Evolutionary conservation across 2,888 invertebrate species (phyloP).

Genomic region (Protophormia terraenovae): DNA sequence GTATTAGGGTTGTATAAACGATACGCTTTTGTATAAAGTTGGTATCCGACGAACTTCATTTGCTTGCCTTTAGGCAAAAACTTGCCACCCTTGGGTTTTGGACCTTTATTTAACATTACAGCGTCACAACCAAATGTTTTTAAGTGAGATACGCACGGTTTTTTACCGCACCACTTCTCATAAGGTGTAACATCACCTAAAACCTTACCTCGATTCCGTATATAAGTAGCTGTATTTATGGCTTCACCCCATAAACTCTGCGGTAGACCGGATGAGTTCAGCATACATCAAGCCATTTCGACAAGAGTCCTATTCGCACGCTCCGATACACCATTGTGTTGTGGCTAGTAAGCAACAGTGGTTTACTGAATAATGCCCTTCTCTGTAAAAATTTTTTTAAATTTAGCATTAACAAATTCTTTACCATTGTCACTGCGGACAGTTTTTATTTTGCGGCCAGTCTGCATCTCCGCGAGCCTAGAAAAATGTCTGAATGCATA

Average conservation of each 20-base stretch:
- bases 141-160: conserved; percentile 12
- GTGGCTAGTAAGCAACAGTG: conserved; percentile 34
- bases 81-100: conserved; percentile 12
- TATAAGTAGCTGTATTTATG: conserved; percentile 36
- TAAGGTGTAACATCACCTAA: conserved; percentile 34
- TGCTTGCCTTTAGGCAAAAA: conserved; percentile 23
- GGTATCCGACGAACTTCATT: conserved; percentile 34
- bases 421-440: conserved; percentile 32
- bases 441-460: conserved; percentile 23
- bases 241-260: conserved; percentile 51
- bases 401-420: conserved; percentile 6
- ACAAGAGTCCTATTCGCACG: conserved; percentile 40
- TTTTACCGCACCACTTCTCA: conserved; percentile 29
- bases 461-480: conserved; percentile 42
- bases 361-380: conserved; percentile 25
- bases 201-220: conserved; percentile 40
- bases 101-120: conserved; percentile 35
- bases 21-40: conserved; percentile 56
- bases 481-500: conserved; percentile 37
- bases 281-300: conserved; percentile 53
- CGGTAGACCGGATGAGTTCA: conserved; percentile 16
- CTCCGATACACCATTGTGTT: conserved; percentile 47
- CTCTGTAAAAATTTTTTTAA: neutral
- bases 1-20: conserved; percentile 54
- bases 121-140: conserved; percentile 46